Evolutionary conservation across 2,797 vertebrate species (phyloP).

Genomic region (Setipinna tenuifilis): DNA sequence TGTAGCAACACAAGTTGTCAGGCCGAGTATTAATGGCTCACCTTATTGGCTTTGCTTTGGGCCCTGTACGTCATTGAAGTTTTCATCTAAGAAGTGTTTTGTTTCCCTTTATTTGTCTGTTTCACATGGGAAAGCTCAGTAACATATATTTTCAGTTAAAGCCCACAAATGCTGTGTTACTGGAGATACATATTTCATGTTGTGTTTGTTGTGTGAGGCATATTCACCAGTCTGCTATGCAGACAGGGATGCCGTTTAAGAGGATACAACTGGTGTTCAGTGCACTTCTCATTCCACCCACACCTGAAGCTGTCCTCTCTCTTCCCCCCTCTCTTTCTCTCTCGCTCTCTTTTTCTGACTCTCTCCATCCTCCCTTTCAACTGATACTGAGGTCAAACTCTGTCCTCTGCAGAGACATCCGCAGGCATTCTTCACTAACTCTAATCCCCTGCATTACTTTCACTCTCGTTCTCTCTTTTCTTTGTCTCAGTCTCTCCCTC

Average conservation of each 20-base stretch:
- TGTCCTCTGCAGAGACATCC: conserved; percentile 17
- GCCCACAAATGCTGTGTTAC: background rate
- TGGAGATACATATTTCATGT: background rate
- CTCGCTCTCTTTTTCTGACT: background rate
- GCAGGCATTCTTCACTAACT: conserved; percentile 7
- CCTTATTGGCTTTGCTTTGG: no score
- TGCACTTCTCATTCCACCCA: background rate
- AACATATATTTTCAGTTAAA: background rate
- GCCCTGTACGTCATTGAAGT: background rate
- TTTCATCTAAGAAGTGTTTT: background rate
- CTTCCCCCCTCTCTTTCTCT: background rate
- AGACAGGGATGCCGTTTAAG: background rate
- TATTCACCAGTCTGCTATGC: background rate
- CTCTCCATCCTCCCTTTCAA: background rate
- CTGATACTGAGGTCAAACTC: conserved; percentile 22
- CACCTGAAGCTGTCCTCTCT: background rate
- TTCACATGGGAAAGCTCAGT: background rate
- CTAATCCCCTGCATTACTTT: conserved; percentile 8
- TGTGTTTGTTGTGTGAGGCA: background rate
- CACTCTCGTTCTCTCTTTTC: background rate
- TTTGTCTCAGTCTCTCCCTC: background rate
- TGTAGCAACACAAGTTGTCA: background rate
- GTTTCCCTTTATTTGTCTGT: background rate
- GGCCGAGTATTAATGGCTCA: no score
- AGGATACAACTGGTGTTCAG: background rate